Base-by-base conservation (phyloP, 2,113 vertebrate species). In the Sturnira hondurensis region DNA sequence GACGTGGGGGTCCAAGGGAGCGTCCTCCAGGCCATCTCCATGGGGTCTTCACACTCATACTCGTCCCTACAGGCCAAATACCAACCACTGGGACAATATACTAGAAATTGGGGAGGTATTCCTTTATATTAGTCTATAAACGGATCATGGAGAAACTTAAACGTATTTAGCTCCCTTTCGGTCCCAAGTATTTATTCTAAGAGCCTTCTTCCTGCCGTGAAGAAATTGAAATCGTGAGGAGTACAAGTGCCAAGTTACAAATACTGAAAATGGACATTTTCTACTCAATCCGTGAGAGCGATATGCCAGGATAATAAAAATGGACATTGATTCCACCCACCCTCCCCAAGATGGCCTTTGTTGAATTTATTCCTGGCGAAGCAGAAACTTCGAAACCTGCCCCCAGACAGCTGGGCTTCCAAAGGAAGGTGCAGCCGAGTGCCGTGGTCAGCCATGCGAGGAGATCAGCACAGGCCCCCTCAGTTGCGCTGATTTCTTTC, bases 1-100 rank as follows among this genome's bases (percentile, higher is more conserved):
- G 96, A 91, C 94, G 50, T 76, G 52, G 82, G 96, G 89, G 86
- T 93, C 92, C 97, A 89, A 91, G 96, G 89, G 97, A 97, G 93
- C 74, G 91, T 97, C 95, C 92, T 96, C 97, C 84, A 82, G 93
- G 93, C 91, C 87, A 92, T 96, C 74, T 82, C 83, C 94, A 93
- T 52, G 28, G 28, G 86, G 96, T 92, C 96, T 95, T 90, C 93
- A 93, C 97, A 96, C 93, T 73, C 95, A 63, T 86, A 65, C 74
- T 84, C 95, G 89, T 88, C 92, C 73, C 81, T 93, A 82, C 26
- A 3, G n/a, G 47, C 47, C 87, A 93, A 95, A 95, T 93, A 89
- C 71, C 89, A 96, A 87, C 92, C 87, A 63, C 12, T 73, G 78
- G 78, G 86, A 88, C 38, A 82, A 17, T 52, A 86, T 91, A 74